phyloP scores from a whole-genome alignment of 64 coral and sea anemone species.

The Montipora cactus region DNA sequence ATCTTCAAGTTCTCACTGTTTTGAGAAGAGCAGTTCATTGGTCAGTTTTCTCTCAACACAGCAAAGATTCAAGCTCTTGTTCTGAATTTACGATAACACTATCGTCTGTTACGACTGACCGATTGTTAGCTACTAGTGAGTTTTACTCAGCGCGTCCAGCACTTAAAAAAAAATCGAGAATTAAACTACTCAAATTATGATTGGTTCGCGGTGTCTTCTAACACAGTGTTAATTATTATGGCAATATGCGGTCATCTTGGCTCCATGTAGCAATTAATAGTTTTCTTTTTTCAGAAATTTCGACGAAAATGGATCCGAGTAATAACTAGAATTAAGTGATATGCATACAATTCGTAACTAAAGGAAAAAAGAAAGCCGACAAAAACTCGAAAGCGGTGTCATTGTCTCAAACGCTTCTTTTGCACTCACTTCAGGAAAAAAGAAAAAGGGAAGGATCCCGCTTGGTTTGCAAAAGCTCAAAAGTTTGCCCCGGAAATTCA shows the following conservation, averaged over 20 bases:
- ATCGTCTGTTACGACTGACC: not conserved
- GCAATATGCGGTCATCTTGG: conserved; percentile 73
- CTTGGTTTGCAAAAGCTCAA: conserved; percentile 1
- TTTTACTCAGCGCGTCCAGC: conserved; percentile 16
- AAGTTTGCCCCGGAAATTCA: conserved; percentile 74
- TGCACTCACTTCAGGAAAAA: not conserved
- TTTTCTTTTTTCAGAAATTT: conserved; percentile 54
- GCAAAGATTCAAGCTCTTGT: conserved; percentile 1
- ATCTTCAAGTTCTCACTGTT: not conserved
- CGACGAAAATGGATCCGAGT: conserved; percentile 27
- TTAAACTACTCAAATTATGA: conserved; percentile 51
- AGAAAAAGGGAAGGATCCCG: conserved; percentile 4
- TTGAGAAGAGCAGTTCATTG: conserved; percentile 8
- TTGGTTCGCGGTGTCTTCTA: conserved; percentile 80
- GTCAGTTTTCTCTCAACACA: conserved; percentile 7
- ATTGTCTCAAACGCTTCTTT: not conserved
- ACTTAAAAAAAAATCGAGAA: conserved; percentile 61
- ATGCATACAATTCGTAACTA: conserved; percentile 11
- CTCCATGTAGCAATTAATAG: conserved; percentile 19
- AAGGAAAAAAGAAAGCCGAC: conserved; percentile 37
- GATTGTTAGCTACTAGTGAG: conserved; percentile 41
- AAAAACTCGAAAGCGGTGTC: not conserved
- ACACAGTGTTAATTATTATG: conserved; percentile 70
- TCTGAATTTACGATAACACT: conserved; percentile 25
- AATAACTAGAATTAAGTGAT: conserved; percentile 50